Base-by-base conservation (phyloP, 2,888 invertebrate species). In the Colletes collaris region DNA sequence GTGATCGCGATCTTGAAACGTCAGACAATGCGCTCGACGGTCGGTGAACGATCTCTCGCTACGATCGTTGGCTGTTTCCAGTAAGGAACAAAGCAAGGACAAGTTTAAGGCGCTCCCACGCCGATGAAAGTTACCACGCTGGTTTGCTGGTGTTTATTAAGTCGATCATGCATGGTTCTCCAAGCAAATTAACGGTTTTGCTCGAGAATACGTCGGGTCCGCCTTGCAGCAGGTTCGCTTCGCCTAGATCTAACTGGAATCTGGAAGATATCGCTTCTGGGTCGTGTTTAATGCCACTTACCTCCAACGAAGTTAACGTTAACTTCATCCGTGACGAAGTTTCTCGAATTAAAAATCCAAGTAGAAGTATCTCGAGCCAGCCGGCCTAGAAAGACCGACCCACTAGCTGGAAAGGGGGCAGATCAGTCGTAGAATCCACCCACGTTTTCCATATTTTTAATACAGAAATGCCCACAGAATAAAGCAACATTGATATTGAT, bases 41-140 rank as follows among this genome's bases (percentile, higher is more conserved):
- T 13, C 59, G 68, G 65, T 64, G 75, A 85, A 80, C 64, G 70
- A 82, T 81, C 68, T 50, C 7, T 40, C 44, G 58, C 64, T 74
- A 83, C 78, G 84, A 69, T 66, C 69, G 66, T 81, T 81, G 74
- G 66, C 66, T 60, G 62, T 63, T 67, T 72, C 58, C 55, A 35
- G 13, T 0, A 46, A 66, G 52, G 69, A 77, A 91, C 89, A 89
- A 91, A 87, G 89, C 88, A 91, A 90, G 89, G 91, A 85, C 89
- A 86, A 77, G 70, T 81, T 81, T 83, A 78, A 84, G 84, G 81
- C 82, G 81, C 80, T 84, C 86, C 80, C 76, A 83, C 74, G 79
- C 60, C 68, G 80, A 79, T 79, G 82, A 83, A 83, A 83, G 80
- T 73, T 74, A 65, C 67, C 70, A 65, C 62, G 50, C 64, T 53